Percentiles rank a stretch among this genome's conserved stretches.
These are phyloP conservation scores for Muscicapa comitata DNA, from an alignment of 2,797 vertebrate species.

Conservation along the genomic window DNA sequence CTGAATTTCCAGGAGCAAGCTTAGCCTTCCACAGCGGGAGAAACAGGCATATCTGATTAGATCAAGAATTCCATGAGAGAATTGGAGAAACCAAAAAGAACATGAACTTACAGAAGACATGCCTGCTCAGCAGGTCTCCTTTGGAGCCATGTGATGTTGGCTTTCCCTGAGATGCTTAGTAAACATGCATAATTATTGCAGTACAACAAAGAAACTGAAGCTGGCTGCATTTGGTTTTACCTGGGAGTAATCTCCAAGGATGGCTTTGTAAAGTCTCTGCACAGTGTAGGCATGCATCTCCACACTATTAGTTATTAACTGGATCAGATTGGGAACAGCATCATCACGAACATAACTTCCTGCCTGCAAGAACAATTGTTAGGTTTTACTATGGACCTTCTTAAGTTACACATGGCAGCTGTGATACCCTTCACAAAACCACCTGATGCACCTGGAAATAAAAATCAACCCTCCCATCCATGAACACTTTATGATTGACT, in stretches of 20 bases:
- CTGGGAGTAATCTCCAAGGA: slow-evolving; percentile 97
- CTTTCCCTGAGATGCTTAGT: not conserved
- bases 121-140: not conserved
- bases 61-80: not conserved
- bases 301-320: slow-evolving; percentile 97
- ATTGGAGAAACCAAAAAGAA: not conserved
- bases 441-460: not conserved
- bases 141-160: not conserved
- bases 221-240: slow-evolving; percentile 58
- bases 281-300: slow-evolving; percentile 99
- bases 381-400: not conserved
- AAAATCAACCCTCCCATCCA: not conserved
- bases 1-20: not conserved
- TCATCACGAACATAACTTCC: slow-evolving; percentile 98
- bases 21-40: not conserved
- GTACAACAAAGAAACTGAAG: not conserved
- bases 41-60: not conserved
- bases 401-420: not conserved
- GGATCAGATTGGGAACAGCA: slow-evolving; percentile 97
- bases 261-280: slow-evolving; percentile 98
- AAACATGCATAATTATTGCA: not conserved
- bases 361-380: slow-evolving; percentile 80
- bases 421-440: not conserved
- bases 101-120: not conserved
- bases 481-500: not conserved